Percentiles rank a stretch among this genome's conserved stretches.
Conservation (phyloP, 37 sponge, comb jelly and placozoan species). For the Sycon ciliatum region DNA sequence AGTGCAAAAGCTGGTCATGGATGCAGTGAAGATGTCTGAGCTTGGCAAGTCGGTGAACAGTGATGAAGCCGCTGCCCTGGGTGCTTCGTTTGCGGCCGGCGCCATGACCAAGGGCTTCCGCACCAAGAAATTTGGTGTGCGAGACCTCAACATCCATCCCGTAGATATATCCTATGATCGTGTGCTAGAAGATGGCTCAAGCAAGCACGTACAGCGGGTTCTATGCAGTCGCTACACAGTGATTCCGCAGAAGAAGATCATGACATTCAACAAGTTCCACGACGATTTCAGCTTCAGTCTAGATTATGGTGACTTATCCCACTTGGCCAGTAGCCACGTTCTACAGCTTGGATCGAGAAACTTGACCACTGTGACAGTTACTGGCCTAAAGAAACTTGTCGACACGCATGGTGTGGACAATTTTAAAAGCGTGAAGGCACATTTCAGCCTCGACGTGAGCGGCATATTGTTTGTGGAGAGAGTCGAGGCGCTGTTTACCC, state of each 20-base stretch:
- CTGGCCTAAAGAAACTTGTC: conserved; percentile 61
- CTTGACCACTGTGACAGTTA: conserved; percentile 49
- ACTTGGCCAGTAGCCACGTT: neutral
- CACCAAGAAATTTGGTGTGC: conserved; percentile 77
- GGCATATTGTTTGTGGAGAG: conserved; percentile 54
- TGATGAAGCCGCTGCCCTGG: conserved; percentile 93
- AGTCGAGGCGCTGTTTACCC: conserved; percentile 26
- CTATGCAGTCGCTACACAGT: conserved; percentile 71
- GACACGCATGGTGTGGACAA: conserved; percentile 42
- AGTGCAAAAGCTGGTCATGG: conserved; percentile 65
- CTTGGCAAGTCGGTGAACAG: conserved; percentile 85
- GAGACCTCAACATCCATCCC: conserved; percentile 69
- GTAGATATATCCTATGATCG: conserved; percentile 67
- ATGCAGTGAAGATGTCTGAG: conserved; percentile 65
- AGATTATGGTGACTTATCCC: conserved; percentile 40
- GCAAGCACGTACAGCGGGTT: conserved; percentile 30
- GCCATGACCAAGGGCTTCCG: conserved; percentile 64
- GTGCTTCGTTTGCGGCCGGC: conserved; percentile 82
- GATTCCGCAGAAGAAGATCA: conserved; percentile 91
- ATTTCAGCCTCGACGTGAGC: conserved; percentile 76
- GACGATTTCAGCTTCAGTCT: conserved; percentile 69
- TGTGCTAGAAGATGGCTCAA: conserved; percentile 1
- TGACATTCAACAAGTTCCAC: conserved; percentile 82
- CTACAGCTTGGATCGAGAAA: conserved; percentile 36
- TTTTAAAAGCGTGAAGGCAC: conserved; percentile 84